Base-by-base conservation (phyloP, 2,888 invertebrate species). In the Acanthosoma haemorrhoidale region DNA sequence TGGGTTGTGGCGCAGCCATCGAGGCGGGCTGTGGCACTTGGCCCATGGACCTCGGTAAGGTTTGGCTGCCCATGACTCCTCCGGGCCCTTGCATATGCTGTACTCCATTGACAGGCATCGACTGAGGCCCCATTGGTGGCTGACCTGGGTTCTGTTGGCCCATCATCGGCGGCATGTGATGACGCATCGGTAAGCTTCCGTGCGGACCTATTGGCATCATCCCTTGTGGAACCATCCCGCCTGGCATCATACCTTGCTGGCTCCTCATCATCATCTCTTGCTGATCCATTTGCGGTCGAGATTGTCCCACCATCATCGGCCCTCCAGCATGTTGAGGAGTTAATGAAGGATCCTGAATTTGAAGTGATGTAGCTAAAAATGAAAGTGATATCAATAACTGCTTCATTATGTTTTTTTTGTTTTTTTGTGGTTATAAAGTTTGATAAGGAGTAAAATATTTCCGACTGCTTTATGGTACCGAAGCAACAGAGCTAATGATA, bases 41-140 rank as follows among this genome's bases (percentile, higher is more conserved):
- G 73, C 32, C 4, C n/a, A 39, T 29, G 4, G 71, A 68, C 32
- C 70, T 69, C 16, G 74, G 74, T 21, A 71, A 73, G 66, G 68
- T 64, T 15, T 67, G 70, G 18, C 39, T 43, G 9, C 60, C 69
- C 41, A 58, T 31, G 8, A 31, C 21, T 13, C 18, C 18, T 13
- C 29, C 41, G 25, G 32, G 66, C 3, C 66, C 51, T 41, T 21
- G 31, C 41, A 68, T 41, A 5, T 34, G 25, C 59, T 68, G 68
- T 25, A 21, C 21, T 36, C 51, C 36, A 18, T 69, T 60, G 21
- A 41, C 31, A 39, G 31, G 32, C 29, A 43, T 21, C 9, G 43
- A 34, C 13, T 21, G 32, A 32, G 57, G 67, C 4, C 67, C 67
- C 21, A 43, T 43, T 43, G 79, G 78, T 73, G 79, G 77, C 72